Percentiles rank a stretch among this genome's conserved stretches.
These are phyloP conservation scores for Eupithecia inturbata DNA, from an alignment of 2,888 invertebrate genomes.

Conservation along the genomic window DNA sequence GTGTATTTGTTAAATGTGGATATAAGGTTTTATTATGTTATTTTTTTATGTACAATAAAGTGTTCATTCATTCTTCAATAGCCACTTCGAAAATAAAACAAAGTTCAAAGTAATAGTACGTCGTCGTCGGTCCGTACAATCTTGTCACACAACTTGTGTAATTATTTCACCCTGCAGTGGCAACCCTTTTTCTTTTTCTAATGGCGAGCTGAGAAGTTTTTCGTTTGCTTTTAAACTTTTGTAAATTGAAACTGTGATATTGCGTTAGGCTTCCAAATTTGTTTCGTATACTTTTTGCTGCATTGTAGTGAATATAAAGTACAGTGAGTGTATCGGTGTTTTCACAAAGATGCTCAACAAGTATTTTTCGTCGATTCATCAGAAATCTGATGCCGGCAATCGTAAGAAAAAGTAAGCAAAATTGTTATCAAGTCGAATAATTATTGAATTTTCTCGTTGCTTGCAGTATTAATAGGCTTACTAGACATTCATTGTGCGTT, in stretches of 20 bases:
- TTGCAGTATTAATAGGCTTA: background rate
- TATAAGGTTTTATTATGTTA: too few species aligned
- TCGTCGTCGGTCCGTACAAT: background rate
- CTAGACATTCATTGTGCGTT: background rate
- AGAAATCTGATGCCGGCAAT: slow-evolving; percentile 26
- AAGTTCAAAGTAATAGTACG: background rate
- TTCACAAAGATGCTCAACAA: slow-evolving; percentile 56
- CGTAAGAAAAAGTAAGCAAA: background rate
- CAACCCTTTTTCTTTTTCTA: background rate
- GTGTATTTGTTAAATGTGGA: too few species aligned
- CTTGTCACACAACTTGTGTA: background rate
- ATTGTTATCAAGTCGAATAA: background rate
- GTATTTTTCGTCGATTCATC: slow-evolving; percentile 62
- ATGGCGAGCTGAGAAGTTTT: background rate
- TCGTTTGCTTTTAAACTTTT: background rate
- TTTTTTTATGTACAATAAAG: too few species aligned
- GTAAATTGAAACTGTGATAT: background rate
- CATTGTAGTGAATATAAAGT: background rate
- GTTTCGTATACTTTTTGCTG: background rate
- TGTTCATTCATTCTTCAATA: too few species aligned
- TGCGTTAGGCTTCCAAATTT: background rate
- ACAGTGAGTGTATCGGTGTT: background rate
- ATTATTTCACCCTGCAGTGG: background rate
- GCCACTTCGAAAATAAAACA: background rate
- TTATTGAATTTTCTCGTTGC: background rate